Conservation (phyloP, 2,797 vertebrate species). For the Rallus crepitans region DNA sequence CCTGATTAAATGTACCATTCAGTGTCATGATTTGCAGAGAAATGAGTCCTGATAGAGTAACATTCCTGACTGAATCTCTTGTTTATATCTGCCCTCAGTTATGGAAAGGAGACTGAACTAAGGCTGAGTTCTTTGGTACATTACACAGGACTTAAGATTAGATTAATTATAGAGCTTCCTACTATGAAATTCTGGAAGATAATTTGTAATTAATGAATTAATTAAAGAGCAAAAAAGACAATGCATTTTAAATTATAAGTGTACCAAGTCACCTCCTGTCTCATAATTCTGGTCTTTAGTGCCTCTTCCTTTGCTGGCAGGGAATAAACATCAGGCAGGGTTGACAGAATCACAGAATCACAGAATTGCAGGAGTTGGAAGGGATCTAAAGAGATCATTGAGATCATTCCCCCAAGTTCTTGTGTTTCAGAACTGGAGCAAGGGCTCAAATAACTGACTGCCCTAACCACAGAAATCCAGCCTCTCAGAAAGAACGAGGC, state of each 20-base stretch:
- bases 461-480: neutral
- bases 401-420: too few species aligned
- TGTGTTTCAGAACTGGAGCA: neutral
- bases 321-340: neutral
- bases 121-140: neutral
- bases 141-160: constrained; percentile 9
- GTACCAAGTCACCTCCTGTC: neutral
- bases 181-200: constrained; percentile 23
- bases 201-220: constrained; percentile 51
- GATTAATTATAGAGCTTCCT: constrained; percentile 14
- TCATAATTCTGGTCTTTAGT: neutral
- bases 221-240: neutral
- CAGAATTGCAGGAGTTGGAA: too few species aligned
- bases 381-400: too few species aligned
- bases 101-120: neutral
- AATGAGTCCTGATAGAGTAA: neutral
- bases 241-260: neutral
- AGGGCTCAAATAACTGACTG: neutral
- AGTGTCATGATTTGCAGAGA: neutral
- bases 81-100: neutral
- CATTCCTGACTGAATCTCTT: neutral
- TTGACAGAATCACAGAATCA: too few species aligned
- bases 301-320: neutral
- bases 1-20: neutral
- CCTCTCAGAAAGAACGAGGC: fast-evolving